Percentiles rank a stretch among this genome's conserved stretches.
Conservation (phyloP, 2,888 invertebrate species). For the Diogma glabrata region DNA sequence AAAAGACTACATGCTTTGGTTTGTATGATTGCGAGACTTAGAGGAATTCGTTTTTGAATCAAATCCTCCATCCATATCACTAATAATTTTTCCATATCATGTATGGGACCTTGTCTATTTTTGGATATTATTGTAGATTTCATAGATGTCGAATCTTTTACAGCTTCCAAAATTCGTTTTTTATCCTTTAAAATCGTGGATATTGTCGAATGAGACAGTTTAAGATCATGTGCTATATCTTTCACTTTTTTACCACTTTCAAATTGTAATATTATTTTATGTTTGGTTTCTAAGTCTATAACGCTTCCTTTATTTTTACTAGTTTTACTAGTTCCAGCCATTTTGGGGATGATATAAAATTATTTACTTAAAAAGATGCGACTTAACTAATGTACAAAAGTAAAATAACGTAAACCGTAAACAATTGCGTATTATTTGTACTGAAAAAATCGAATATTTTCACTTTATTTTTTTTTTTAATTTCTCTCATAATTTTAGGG, state of each 20-base stretch:
- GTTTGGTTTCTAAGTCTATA: constrained; percentile 8
- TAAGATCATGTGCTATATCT: constrained; percentile 6
- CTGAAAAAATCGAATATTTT: too few species aligned
- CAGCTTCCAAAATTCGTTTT: constrained; percentile 5
- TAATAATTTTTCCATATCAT: constrained; percentile 7
- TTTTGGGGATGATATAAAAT: constrained; percentile 1
- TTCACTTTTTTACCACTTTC: constrained; percentile 7
- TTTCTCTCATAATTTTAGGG: too few species aligned
- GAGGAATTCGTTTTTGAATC: not conserved
- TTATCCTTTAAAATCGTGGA: constrained; percentile 2
- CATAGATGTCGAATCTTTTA: constrained; percentile 7
- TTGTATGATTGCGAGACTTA: constrained; percentile 4
- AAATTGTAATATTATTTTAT: constrained; percentile 8
- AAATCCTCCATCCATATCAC: constrained; percentile 3
- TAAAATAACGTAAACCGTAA: too few species aligned
- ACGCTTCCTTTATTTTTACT: not conserved
- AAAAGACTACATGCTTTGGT: constrained; percentile 9
- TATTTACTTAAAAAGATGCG: constrained; percentile 1
- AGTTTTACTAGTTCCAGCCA: constrained; percentile 4
- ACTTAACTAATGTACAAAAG: constrained; percentile 2
- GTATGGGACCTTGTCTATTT: constrained; percentile 6
- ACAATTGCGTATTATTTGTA: too few species aligned
- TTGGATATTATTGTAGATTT: constrained; percentile 6
- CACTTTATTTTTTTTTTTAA: too few species aligned
- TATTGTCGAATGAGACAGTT: constrained; percentile 1